A percentile compares a stretch with the other conserved stretches of the same genome.
phyloP scores from a whole-genome alignment of 2,113 vertebrate genomes.

The Argyrosomus japonicus region DNA sequence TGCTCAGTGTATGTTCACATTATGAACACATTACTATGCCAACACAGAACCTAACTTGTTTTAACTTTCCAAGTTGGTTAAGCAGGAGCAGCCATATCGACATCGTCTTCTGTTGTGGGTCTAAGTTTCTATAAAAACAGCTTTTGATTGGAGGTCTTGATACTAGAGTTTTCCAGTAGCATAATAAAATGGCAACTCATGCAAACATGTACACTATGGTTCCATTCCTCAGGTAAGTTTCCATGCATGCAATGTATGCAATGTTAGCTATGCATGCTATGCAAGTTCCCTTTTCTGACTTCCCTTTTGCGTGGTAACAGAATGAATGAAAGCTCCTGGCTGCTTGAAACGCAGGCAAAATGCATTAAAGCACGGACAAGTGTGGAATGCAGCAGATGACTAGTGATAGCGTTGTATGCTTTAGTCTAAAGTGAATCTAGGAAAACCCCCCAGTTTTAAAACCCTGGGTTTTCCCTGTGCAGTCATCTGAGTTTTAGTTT shows the following conservation, averaged over 20 bases:
- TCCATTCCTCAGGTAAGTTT: neutral
- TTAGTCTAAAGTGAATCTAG: neutral
- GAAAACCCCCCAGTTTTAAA: neutral
- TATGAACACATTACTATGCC: neutral
- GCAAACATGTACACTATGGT: neutral
- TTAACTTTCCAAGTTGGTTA: neutral
- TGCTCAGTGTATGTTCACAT: neutral
- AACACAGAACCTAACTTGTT: too few species aligned
- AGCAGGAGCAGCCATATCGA: neutral
- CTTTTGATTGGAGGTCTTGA: neutral
- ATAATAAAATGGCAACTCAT: neutral
- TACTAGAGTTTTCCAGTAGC: neutral
- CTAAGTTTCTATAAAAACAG: neutral
- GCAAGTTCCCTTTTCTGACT: too few species aligned
- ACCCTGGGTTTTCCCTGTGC: neutral
- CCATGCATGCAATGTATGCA: too few species aligned
- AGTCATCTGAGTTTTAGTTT: neutral
- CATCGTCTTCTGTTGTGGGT: neutral
- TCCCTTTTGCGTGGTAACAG: neutral
- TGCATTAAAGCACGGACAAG: neutral
- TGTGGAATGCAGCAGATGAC: neutral
- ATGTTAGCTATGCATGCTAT: too few species aligned
- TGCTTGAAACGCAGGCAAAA: neutral
- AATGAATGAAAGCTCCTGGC: neutral
- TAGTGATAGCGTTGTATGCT: neutral